A percentile compares a stretch with the other conserved stretches of the same genome.
Conservation (phyloP, 2,888 invertebrate genomes). For the Sinelater perroti region DNA sequence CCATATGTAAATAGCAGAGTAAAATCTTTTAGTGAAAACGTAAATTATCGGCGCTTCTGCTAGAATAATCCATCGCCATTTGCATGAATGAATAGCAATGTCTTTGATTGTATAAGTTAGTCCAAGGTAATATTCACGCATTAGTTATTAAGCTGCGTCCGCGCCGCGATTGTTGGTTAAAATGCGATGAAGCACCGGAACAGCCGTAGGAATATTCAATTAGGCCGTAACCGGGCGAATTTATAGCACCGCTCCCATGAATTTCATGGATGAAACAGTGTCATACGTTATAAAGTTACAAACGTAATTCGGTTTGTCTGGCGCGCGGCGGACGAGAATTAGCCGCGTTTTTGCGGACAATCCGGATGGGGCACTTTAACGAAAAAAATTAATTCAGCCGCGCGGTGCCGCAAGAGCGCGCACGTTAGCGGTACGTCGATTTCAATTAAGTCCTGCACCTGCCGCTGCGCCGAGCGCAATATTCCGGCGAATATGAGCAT, state of each 20-base stretch:
- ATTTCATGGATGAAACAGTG: conserved; percentile 17
- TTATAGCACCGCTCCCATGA: conserved; percentile 21
- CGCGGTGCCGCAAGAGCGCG: too few species aligned
- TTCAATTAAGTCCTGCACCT: conserved; percentile 26
- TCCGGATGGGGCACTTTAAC: conserved; percentile 11
- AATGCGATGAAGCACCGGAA: background rate
- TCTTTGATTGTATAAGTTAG: conserved; percentile 9
- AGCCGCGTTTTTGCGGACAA: conserved; percentile 14
- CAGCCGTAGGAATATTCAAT: conserved; percentile 1
- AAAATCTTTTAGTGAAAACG: conserved; percentile 4
- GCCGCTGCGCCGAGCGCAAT: conserved; percentile 21
- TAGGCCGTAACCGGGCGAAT: conserved; percentile 11
- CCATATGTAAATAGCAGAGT: too few species aligned
- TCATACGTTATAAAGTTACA: conserved; percentile 21
- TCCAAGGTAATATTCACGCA: conserved; percentile 5
- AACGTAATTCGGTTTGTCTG: conserved; percentile 20
- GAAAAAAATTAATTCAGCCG: conserved; percentile 11
- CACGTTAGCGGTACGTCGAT: conserved; percentile 2
- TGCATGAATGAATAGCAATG: conserved; percentile 14
- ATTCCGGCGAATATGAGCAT: conserved; percentile 3
- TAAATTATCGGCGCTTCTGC: conserved; percentile 8
- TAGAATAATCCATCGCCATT: conserved; percentile 10
- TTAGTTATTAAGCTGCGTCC: background rate
- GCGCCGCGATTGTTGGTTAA: conserved; percentile 1
- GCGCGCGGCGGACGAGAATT: conserved; percentile 6